phyloP scores from a whole-genome alignment of 2,888 invertebrate genomes.

The Brachypterus glaber region DNA sequence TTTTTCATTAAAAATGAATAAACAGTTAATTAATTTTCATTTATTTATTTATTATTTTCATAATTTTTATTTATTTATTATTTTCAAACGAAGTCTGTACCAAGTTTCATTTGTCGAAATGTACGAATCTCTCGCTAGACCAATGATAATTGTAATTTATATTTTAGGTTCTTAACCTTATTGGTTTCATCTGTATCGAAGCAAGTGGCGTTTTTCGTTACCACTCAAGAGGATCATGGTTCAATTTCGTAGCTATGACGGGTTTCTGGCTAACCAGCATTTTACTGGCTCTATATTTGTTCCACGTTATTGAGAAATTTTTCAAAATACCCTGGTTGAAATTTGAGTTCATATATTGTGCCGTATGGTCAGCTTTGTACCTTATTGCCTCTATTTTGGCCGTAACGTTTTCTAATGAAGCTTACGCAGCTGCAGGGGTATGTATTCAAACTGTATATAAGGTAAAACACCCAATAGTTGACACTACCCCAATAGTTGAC shows the following conservation, averaged over 20 bases:
- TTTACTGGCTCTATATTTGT: slow-evolving; percentile 68
- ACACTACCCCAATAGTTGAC: too few relatives aligned
- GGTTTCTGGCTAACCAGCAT: slow-evolving; percentile 81
- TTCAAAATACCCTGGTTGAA: slow-evolving; percentile 80
- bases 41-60: too few relatives aligned
- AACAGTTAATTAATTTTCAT: too few relatives aligned
- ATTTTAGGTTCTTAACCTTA: slow-evolving; percentile 54
- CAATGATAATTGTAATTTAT: too few relatives aligned
- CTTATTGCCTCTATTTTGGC: slow-evolving; percentile 65
- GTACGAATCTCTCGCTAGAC: too few relatives aligned
- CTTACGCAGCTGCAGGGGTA: slow-evolving; percentile 65
- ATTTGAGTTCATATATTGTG: slow-evolving; percentile 68
- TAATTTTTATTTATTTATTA: not conserved
- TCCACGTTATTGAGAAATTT: slow-evolving; percentile 78
- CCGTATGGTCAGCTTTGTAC: slow-evolving; percentile 64
- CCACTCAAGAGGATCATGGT: slow-evolving; percentile 56
- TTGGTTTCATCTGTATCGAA: slow-evolving; percentile 76
- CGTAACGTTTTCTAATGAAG: slow-evolving; percentile 49
- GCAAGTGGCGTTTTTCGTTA: slow-evolving; percentile 35
- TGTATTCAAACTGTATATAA: too few relatives aligned
- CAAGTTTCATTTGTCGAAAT: not conserved
- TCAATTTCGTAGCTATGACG: slow-evolving; percentile 69
- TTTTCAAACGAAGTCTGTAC: not conserved
- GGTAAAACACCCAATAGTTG: too few relatives aligned
- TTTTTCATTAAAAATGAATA: too few relatives aligned